Evolutionary conservation across 2,113 vertebrate genomes (phyloP).

Genomic region (Chinchilla lanigera): DNA sequence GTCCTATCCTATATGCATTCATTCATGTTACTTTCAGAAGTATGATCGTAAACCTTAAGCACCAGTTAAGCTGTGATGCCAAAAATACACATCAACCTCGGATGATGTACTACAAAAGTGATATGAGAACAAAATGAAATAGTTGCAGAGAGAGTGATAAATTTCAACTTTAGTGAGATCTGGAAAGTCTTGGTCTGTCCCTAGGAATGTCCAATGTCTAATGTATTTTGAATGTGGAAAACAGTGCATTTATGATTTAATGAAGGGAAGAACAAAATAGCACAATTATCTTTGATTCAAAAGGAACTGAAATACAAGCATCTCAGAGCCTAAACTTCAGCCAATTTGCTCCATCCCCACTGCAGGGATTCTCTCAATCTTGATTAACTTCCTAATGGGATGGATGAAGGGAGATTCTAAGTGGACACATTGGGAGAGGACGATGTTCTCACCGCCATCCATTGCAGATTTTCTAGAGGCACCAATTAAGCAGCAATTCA

Average conservation of each 20-base stretch:
- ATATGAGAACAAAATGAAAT: slow-evolving; percentile 27
- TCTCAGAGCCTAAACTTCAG: not conserved
- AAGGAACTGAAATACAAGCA: slow-evolving; percentile 10
- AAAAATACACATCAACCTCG: not conserved
- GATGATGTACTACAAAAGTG: not conserved
- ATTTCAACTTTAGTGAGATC: not conserved
- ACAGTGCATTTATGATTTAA: not conserved
- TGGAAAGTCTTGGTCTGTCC: not conserved
- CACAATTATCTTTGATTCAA: not conserved
- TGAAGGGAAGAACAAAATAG: not conserved
- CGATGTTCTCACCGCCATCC: not conserved
- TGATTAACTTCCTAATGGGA: not conserved
- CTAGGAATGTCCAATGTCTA: not conserved
- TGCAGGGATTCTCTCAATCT: not conserved
- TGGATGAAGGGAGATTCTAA: not conserved
- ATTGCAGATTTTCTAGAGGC: slow-evolving; percentile 20
- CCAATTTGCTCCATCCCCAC: not conserved
- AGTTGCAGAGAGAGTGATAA: not conserved
- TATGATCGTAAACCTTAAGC: not conserved
- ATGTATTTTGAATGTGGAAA: not conserved
- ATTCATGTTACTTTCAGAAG: slow-evolving; percentile 30
- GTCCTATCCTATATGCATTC: too few relatives aligned
- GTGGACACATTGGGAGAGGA: not conserved
- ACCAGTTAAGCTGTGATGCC: not conserved
- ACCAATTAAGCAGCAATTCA: slow-evolving; percentile 47